A percentile compares a stretch with the other conserved stretches of the same genome.
These are phyloP conservation scores for Ophthalmolycus amberensis DNA, from an alignment of 2,113 vertebrate genomes.

Conservation along the genomic window DNA sequence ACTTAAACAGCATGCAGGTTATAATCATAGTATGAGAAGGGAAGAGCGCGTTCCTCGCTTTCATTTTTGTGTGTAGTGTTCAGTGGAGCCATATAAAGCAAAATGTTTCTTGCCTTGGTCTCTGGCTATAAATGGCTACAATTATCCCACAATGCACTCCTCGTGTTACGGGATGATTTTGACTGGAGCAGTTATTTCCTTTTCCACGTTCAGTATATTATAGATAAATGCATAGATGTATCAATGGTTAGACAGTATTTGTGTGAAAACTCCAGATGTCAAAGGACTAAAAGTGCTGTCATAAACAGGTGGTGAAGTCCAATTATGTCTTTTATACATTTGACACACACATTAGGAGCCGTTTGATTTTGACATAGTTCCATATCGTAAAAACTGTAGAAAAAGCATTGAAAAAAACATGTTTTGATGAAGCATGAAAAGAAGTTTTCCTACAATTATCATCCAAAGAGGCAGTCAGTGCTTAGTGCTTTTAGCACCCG, in stretches of 20 bases:
- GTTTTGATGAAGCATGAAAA: slow-evolving; percentile 16
- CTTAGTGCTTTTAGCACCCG: slow-evolving; percentile 46
- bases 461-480: slow-evolving; percentile 1
- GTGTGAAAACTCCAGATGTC: slow-evolving; percentile 12
- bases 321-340: background rate
- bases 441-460: slow-evolving; percentile 20
- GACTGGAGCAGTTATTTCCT: background rate
- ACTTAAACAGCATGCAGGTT: background rate
- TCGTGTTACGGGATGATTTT: background rate
- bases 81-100: background rate
- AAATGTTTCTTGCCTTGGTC: background rate
- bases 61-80: background rate
- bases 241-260: background rate
- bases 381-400: background rate
- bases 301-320: background rate
- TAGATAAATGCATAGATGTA: background rate
- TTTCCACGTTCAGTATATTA: background rate
- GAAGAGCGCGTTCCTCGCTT: background rate
- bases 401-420: background rate
- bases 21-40: background rate
- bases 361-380: slow-evolving; percentile 1
- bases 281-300: background rate
- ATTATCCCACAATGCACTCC: slow-evolving; percentile 6
- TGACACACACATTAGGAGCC: background rate
- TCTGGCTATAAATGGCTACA: slow-evolving; percentile 8